These are phyloP conservation scores for Galeruca laticollis DNA, from an alignment of 2,888 invertebrate species.

Conservation along the genomic window DNA sequence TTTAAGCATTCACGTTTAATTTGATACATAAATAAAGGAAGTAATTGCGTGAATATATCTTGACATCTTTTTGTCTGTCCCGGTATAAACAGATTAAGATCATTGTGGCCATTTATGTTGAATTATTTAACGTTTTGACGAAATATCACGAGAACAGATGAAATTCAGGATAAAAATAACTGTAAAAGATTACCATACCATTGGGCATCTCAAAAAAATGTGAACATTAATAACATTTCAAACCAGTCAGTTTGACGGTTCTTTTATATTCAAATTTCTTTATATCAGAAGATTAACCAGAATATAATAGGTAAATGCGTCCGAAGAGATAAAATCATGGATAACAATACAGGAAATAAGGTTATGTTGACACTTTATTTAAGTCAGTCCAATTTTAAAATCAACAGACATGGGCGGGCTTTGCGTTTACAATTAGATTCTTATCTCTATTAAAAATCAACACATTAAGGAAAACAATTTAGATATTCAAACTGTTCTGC, in stretches of 20 bases:
- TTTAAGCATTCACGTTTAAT: not conserved
- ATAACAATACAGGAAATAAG: constrained; percentile 45
- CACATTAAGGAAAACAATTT: constrained; percentile 17
- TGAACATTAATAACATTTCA: constrained; percentile 39
- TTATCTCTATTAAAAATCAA: constrained; percentile 22
- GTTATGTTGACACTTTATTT: constrained; percentile 43
- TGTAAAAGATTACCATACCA: constrained; percentile 39
- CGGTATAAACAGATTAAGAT: constrained; percentile 22
- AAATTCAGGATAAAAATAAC: constrained; percentile 36
- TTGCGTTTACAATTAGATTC: constrained; percentile 16
- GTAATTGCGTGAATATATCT: constrained; percentile 19
- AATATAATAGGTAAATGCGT: constrained; percentile 40
- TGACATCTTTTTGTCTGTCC: constrained; percentile 21
- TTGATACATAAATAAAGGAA: not conserved
- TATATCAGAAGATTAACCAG: constrained; percentile 42
- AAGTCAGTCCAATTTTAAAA: constrained; percentile 37
- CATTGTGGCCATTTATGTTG: constrained; percentile 21
- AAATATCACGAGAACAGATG: constrained; percentile 33
- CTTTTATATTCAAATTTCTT: constrained; percentile 42
- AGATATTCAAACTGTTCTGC: too few relatives aligned
- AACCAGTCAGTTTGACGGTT: constrained; percentile 42
- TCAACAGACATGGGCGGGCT: constrained; percentile 38
- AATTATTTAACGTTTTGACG: constrained; percentile 32
- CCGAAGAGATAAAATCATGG: constrained; percentile 40
- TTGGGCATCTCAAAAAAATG: constrained; percentile 36